Evolutionary conservation across 2,113 vertebrate species (phyloP).

Genomic region (Callocephalon fimbriatum): DNA sequence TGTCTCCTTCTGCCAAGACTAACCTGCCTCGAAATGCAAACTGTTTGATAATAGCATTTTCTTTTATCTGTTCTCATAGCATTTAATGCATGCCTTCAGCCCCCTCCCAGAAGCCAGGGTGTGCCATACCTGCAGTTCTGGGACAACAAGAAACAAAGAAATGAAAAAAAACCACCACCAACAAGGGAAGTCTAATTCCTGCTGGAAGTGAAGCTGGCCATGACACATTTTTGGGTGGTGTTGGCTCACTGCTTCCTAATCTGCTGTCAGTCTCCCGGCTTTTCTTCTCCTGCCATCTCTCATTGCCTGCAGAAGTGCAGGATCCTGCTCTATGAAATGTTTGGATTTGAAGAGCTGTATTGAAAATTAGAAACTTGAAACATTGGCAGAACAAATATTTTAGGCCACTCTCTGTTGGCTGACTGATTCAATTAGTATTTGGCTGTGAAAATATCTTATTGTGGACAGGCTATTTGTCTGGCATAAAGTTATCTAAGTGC

Average conservation of each 20-base stretch:
- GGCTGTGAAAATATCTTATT: neutral
- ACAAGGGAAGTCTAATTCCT: neutral
- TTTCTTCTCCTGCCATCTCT: neutral
- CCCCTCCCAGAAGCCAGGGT: neutral
- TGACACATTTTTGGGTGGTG: too few relatives aligned
- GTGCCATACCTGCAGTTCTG: neutral
- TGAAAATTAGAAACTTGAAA: fast-evolving
- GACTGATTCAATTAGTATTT: neutral
- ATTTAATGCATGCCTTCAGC: neutral
- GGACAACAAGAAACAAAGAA: neutral
- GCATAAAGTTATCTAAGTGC: neutral
- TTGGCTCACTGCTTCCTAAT: neutral
- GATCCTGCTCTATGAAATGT: fast-evolving
- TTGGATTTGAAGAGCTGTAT: neutral
- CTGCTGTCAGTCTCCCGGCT: neutral
- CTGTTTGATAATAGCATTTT: neutral
- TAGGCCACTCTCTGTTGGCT: neutral
- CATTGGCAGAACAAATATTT: neutral
- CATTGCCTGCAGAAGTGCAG: fast-evolving
- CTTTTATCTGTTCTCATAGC: neutral
- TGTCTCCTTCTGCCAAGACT: neutral
- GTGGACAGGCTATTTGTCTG: neutral
- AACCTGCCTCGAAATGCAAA: neutral
- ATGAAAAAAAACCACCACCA: neutral
- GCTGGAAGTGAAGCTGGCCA: neutral